A percentile compares a stretch with the other conserved stretches of the same genome.
Evolutionary conservation across 2,113 vertebrate genomes (phyloP).

Genomic region (Archilochus colubris): DNA sequence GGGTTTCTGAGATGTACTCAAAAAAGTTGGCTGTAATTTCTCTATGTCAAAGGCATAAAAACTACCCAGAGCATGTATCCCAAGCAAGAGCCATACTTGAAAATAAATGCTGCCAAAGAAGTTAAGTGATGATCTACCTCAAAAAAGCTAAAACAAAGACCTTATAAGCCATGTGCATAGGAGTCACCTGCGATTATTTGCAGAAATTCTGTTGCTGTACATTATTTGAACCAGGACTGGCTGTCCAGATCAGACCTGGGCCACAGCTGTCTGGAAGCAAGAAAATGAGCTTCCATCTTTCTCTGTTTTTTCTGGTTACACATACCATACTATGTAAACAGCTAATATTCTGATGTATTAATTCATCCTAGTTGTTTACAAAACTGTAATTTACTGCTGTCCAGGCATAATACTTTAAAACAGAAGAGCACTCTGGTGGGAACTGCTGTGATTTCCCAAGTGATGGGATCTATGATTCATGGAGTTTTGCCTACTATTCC

Average conservation of each 20-base stretch:
- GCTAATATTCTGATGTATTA: neutral
- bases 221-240: neutral
- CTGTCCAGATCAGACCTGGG: neutral
- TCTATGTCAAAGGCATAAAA: neutral
- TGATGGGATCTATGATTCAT: accelerated
- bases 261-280: neutral
- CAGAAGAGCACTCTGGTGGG: neutral
- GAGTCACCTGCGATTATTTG: neutral
- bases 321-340: neutral
- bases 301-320: neutral
- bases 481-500: neutral
- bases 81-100: neutral
- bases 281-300: neutral
- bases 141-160: neutral
- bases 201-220: neutral
- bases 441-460: neutral
- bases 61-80: accelerated
- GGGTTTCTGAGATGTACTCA: neutral
- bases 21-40: neutral
- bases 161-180: neutral
- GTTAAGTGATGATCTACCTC: neutral
- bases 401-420: neutral
- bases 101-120: neutral
- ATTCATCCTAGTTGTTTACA: neutral
- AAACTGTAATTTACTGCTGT: neutral